phyloP scores from a whole-genome alignment of 1,140 invertebrate species.

The Myzus persicae region DNA sequence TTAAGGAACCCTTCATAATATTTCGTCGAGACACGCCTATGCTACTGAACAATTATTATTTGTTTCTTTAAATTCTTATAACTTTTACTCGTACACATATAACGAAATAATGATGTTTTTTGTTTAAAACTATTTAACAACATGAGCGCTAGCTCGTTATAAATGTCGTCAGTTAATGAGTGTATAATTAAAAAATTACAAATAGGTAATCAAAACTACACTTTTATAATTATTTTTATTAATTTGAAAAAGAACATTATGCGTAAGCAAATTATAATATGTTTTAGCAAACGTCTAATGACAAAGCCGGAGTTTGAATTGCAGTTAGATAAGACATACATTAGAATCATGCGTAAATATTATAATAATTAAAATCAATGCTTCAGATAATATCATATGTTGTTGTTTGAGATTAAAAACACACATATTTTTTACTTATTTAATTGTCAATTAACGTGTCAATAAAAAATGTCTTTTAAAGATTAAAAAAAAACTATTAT shows the following conservation, averaged over 20 bases:
- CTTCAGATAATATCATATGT: background rate
- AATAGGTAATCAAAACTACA: background rate
- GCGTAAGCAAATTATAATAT: background rate
- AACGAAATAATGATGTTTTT: background rate
- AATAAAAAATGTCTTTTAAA: background rate
- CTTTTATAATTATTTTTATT: background rate
- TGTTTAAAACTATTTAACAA: background rate
- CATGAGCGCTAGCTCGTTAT: background rate
- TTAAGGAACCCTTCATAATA: background rate
- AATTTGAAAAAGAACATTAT: background rate
- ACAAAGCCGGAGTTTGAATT: background rate
- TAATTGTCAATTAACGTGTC: background rate
- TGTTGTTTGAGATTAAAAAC: background rate
- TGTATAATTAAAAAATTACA: background rate
- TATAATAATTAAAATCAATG: background rate
- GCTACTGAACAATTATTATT: constrained; percentile 31
- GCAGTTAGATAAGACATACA: background rate
- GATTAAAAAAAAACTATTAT: background rate
- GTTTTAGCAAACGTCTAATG: background rate
- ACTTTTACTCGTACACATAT: background rate
- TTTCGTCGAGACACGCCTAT: constrained; percentile 34
- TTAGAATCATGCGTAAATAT: background rate
- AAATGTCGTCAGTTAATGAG: background rate
- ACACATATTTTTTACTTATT: background rate
- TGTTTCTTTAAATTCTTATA: background rate